Evolutionary conservation across 2,888 invertebrate genomes (phyloP).

Genomic region (Eilema sororculum): DNA sequence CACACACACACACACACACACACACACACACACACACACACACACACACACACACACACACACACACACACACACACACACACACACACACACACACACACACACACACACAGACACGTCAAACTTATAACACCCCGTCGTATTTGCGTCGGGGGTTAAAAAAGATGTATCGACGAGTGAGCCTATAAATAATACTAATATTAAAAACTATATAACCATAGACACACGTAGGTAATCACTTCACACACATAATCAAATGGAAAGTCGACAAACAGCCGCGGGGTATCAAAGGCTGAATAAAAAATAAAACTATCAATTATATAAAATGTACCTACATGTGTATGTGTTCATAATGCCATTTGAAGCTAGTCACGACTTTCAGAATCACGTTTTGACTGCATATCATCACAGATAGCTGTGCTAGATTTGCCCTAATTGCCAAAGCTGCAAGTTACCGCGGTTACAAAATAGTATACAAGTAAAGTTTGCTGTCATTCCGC

Average conservation of each 20-base stretch:
- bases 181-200: background rate
- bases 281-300: constrained; percentile 18
- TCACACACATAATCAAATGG: constrained; percentile 4
- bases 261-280: background rate
- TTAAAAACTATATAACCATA: background rate
- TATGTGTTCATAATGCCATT: constrained; percentile 27
- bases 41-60: too few species aligned
- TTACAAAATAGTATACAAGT: background rate
- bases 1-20: too few species aligned
- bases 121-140: too few species aligned
- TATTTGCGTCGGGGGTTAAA: too few species aligned
- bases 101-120: too few species aligned
- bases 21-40: too few species aligned
- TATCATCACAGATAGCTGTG: background rate
- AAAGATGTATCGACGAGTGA: too few species aligned
- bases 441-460: too few species aligned
- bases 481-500: constrained; percentile 1
- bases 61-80: too few species aligned
- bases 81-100: too few species aligned
- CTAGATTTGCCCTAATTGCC: background rate
- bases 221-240: background rate
- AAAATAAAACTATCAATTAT: constrained; percentile 27
- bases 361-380: constrained; percentile 47
- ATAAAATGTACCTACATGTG: background rate
- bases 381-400: constrained; percentile 40